Evolutionary conservation across 2,113 vertebrate species (phyloP), one percentile per base, ranked within the genome.

Genomic region (Mustela lutreola): DNA sequence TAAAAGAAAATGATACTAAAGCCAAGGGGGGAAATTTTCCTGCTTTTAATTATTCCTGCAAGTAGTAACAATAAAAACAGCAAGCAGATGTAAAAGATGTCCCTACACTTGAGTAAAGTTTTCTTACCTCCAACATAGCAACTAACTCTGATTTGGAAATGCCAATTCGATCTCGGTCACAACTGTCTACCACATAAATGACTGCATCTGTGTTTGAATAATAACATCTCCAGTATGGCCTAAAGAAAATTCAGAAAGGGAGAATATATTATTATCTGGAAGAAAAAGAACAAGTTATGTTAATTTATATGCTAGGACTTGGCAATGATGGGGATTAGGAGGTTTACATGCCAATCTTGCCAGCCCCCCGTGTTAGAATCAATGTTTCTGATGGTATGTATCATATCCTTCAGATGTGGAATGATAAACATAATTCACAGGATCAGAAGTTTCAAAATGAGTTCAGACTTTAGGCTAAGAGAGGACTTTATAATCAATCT

Each of bases 121-220:
- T 96, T 79, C 98, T 98, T 98, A 99, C 99, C 99, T 99, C 99
- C 97, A 99, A 98, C 99, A 99, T 99, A 83, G 99, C 99, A 91
- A 99, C 99, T 87, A 99, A 99, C 98, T 99, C 99, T 10, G 99
- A 99, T 95, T 99, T 99, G 3, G 99, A 99, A 98, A 99, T 99
- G 93, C 99, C 99, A 99, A 99, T 99, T 97, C 99, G 99, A 98
- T 99, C 99, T 62, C 99, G 98, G 98, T 99, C 99, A 81, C 99
- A 99, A 98, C 99, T 99, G 99, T 99, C 99, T 21, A 99, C 99
- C 1, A 99, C 99, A 7, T 99, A 99, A 97, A 99, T 99, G 82
- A 99, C 99, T 0, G 99, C 99, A 1, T 99, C 99, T 33, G 99
- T 99, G 98, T 99, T 99, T 26, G 99, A 99, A 96, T 99, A 99